A percentile compares a stretch with the other conserved stretches of the same genome.
phyloP scores from a whole-genome alignment of 2,113 vertebrate species.

The Oriolus oriolus region DNA sequence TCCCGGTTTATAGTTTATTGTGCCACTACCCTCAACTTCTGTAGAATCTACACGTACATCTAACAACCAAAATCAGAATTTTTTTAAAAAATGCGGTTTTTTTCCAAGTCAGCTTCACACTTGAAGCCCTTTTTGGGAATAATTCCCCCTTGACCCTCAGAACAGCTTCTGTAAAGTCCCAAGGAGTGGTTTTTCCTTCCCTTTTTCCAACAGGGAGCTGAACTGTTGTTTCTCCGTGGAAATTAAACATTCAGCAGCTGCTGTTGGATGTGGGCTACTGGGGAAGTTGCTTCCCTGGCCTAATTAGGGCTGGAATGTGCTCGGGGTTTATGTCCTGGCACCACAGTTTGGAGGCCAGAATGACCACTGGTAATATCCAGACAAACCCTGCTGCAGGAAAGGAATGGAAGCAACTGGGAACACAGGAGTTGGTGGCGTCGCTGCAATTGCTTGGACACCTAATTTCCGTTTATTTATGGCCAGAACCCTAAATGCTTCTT shows the following conservation, averaged over 20 bases:
- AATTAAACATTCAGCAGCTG: not conserved
- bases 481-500: not conserved
- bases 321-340: not conserved
- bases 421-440: not conserved
- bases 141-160: not conserved
- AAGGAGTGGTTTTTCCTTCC: not conserved
- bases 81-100: not conserved
- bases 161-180: not conserved
- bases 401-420: not conserved
- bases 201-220: not conserved
- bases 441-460: not conserved
- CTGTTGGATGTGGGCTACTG: rapidly evolving
- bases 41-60: not conserved
- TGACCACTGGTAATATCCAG: not conserved
- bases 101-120: not conserved
- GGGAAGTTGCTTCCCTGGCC: not conserved
- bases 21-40: rapidly evolving
- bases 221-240: not conserved
- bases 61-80: not conserved
- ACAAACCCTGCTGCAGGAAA: not conserved
- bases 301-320: not conserved
- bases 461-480: not conserved
- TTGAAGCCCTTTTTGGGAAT: not conserved
- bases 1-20: rapidly evolving
- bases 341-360: not conserved